phyloP scores from a whole-genome alignment of 2,797 vertebrate genomes.

The Sciaenops ocellatus region DNA sequence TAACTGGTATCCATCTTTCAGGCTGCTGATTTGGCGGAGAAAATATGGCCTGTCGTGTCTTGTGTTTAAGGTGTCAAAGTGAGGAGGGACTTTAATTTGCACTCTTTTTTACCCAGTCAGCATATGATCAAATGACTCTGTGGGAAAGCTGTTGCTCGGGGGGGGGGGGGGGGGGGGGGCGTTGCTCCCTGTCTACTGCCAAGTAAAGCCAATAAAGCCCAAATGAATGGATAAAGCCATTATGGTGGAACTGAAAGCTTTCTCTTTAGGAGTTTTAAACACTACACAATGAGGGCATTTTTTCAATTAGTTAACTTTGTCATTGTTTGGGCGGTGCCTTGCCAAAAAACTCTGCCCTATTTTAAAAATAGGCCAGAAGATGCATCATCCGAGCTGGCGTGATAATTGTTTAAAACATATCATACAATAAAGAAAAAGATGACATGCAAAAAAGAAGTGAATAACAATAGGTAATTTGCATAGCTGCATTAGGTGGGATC shows the following conservation, averaged over 20 bases:
- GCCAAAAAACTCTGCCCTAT: slow-evolving; percentile 52
- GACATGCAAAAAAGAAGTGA: slow-evolving; percentile 5
- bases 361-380: slow-evolving; percentile 64
- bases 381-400: slow-evolving; percentile 53
- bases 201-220: slow-evolving; percentile 75
- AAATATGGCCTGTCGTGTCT: slow-evolving; percentile 71
- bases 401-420: slow-evolving; percentile 60
- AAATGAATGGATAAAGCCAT: slow-evolving; percentile 80
- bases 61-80: slow-evolving; percentile 78
- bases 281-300: slow-evolving; percentile 46
- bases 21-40: slow-evolving; percentile 65
- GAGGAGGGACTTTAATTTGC: slow-evolving; percentile 76
- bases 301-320: slow-evolving; percentile 65
- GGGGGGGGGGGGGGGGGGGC: slow-evolving; percentile 22
- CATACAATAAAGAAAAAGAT: slow-evolving; percentile 25
- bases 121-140: slow-evolving; percentile 77
- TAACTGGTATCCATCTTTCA: slow-evolving; percentile 68
- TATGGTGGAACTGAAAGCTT: slow-evolving; percentile 70
- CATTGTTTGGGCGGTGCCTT: slow-evolving; percentile 41
- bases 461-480: slow-evolving; percentile 65
- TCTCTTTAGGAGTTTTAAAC: slow-evolving; percentile 59
- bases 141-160: slow-evolving; percentile 76
- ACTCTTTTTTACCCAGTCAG: slow-evolving; percentile 69
- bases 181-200: slow-evolving; percentile 64
- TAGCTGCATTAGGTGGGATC: slow-evolving; percentile 62